Base-by-base conservation (phyloP, 2,888 invertebrate genomes). In the Orgyia antiqua region DNA sequence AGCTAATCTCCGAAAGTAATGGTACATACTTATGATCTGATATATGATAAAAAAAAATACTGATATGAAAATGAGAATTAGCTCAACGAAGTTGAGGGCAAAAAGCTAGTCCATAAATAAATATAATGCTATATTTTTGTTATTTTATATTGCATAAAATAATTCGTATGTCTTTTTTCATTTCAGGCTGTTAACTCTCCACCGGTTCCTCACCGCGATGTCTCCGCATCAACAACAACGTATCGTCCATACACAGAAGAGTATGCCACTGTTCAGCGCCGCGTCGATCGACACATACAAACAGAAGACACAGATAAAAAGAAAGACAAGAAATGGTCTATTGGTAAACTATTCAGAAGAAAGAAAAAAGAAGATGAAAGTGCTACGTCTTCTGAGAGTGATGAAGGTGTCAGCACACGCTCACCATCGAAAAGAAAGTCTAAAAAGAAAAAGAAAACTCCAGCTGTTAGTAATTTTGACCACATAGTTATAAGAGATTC, bases 321-420 rank as follows among this genome's bases (percentile, higher is more conserved):
- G 43, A 89, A 88, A 57, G 91, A 90, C 53, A 92, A 91, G 51
- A 94, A 93, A 71, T 95, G 94, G 94, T 93, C 93, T 5, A 89
- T 95, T 24, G 94, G 94, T 4, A 92, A 92, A 53, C 87, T 95
- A 2, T 93, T 95, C 62, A 88, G 93, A 42, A 88, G 92, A 62
- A 92, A 92, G 73, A 93, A 93, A 70, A 91, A 91, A 45, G 89
- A 90, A 38, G 88, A 88, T 24, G 90, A 89, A 45, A 88, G 84
- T 26, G 89, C 84, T 7, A 84, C 88, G 32, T 89, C 88, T 31
- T 88, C 88, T 9, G 89, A 88, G 47, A 80, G 67, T 36, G 86
- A 80, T 15, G 87, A 79, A 51, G 82, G 79, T 23, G 72, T 75
- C 44, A 80, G 73, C 45, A 74, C 76, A 13, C 71, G 73, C 24